A percentile compares a stretch with the other conserved stretches of the same genome.
These are phyloP conservation scores for Cuniculus paca DNA, from an alignment of 2,797 vertebrate species.

Conservation along the genomic window DNA sequence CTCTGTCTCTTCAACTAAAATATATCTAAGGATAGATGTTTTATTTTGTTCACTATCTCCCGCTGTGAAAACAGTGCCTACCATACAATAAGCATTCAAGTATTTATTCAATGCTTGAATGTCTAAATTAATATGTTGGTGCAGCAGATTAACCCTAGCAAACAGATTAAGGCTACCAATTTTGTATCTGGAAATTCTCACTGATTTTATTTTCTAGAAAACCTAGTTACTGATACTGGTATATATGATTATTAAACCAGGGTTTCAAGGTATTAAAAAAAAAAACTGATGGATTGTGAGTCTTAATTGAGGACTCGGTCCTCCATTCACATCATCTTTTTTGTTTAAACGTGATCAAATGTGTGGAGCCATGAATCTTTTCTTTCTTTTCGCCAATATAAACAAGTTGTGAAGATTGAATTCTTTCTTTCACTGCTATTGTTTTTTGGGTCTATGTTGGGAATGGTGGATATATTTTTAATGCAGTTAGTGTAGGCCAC, in stretches of 20 bases:
- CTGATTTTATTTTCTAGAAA: conserved; percentile 44
- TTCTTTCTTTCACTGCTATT: neutral
- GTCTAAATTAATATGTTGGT: neutral
- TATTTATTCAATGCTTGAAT: conserved; percentile 15
- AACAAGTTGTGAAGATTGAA: conserved; percentile 12
- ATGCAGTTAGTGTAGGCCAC: conserved; percentile 2
- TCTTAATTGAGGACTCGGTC: neutral
- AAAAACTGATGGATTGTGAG: neutral
- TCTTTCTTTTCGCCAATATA: neutral
- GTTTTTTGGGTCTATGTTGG: neutral
- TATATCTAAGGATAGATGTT: neutral
- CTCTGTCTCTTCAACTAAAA: neutral
- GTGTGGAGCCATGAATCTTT: neutral
- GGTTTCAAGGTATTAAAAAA: neutral
- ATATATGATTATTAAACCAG: neutral
- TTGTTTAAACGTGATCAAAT: conserved; percentile 38
- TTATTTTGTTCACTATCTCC: neutral
- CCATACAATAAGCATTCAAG: neutral
- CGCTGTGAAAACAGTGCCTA: neutral
- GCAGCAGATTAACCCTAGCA: conserved; percentile 14
- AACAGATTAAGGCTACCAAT: neutral
- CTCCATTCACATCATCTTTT: neutral
- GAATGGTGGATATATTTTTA: neutral
- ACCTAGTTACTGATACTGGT: neutral
- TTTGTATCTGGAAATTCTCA: conserved; percentile 49